These are phyloP conservation scores for Pelagia noctiluca DNA, from an alignment of 30 jellyfish, hydroid and myxozoan species.

Conservation along the genomic window DNA sequence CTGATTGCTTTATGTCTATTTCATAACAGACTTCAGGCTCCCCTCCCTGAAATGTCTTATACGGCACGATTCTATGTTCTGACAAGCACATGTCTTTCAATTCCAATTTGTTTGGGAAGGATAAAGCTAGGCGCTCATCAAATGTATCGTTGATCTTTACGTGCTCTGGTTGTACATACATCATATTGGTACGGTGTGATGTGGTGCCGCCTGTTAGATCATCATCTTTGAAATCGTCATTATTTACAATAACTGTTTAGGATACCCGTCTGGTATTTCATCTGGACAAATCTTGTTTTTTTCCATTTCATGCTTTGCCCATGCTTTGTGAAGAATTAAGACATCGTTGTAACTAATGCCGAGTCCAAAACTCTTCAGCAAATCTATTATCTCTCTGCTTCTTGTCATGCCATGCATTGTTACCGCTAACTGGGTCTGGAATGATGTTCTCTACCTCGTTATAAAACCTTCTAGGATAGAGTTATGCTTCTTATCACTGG, in stretches of 20 bases:
- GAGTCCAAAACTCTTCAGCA: conserved; percentile 7
- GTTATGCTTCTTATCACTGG: conserved; percentile 5
- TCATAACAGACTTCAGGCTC: not conserved
- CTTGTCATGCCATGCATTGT: conserved; percentile 18
- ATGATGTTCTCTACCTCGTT: conserved; percentile 27
- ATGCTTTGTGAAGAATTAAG: conserved; percentile 7
- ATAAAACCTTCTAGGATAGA: conserved; percentile 1
- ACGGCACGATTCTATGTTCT: not conserved
- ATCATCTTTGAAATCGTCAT: conserved; percentile 13
- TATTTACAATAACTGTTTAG: not conserved
- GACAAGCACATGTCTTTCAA: conserved; percentile 6
- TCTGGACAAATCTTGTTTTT: conserved; percentile 9
- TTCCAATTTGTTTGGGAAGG: conserved; percentile 17
- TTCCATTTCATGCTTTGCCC: not conserved
- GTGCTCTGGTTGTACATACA: conserved; percentile 16
- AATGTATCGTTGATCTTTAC: not conserved
- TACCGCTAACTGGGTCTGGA: conserved; percentile 13
- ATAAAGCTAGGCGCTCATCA: not conserved
- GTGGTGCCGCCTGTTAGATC: conserved; percentile 18
- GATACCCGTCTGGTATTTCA: conserved; percentile 24
- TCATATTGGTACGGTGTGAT: conserved; percentile 24
- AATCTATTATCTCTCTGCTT: conserved; percentile 27
- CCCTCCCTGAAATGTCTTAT: conserved; percentile 5
- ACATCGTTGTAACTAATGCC: conserved; percentile 16
- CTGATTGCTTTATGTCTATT: conserved; percentile 7